Conservation (phyloP, 2,797 vertebrate species). For the Tenualosa ilisha region DNA sequence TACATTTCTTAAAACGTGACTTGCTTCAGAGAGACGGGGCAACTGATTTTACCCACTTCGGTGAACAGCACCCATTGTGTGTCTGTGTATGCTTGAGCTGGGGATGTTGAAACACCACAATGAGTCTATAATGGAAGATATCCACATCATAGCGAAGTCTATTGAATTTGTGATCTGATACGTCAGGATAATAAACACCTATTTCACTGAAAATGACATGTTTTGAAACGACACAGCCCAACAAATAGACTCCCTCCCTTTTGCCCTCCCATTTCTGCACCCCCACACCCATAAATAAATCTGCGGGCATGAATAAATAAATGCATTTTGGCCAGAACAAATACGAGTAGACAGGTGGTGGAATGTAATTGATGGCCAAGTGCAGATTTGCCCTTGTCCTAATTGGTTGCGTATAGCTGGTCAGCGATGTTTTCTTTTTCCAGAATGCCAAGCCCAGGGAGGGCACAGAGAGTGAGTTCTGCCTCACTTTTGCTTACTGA, state of each 20-base stretch:
- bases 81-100: background rate
- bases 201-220: background rate
- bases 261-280: background rate
- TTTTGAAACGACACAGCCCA: background rate
- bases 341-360: conserved; percentile 11
- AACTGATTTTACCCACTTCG: background rate
- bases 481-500: background rate
- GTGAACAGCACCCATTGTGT: background rate
- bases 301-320: background rate
- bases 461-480: background rate
- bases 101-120: background rate
- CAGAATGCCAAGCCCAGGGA: background rate
- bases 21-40: background rate
- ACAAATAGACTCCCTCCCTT: background rate
- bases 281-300: background rate
- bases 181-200: background rate
- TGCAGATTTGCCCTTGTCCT: background rate
- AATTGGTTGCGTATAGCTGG: conserved; percentile 14
- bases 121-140: background rate
- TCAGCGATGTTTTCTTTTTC: background rate
- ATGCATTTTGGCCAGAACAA: background rate
- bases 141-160: background rate
- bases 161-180: background rate
- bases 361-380: conserved; percentile 12
- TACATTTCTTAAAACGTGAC: background rate